phyloP scores from a whole-genome alignment of 2,113 vertebrate species.

The Aleadryas rufinucha region DNA sequence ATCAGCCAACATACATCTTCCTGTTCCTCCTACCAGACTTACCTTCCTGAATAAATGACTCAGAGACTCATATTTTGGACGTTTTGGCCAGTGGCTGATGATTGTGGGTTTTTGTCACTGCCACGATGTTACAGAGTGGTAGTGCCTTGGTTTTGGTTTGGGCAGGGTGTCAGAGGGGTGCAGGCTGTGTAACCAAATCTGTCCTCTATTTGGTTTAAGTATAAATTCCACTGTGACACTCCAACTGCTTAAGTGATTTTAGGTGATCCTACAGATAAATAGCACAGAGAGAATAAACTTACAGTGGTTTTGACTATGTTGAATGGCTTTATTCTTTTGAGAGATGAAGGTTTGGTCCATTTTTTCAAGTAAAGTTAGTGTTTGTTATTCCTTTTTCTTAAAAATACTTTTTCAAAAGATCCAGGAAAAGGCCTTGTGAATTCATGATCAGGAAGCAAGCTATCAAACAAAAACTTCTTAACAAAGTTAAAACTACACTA shows the following conservation, averaged over 20 bases:
- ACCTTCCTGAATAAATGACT: neutral
- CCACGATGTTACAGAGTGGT: neutral
- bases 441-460: neutral
- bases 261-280: neutral
- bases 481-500: neutral
- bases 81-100: neutral
- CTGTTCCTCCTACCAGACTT: neutral
- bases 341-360: neutral
- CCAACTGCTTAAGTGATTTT: neutral
- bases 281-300: neutral
- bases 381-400: neutral
- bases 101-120: neutral
- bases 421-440: neutral
- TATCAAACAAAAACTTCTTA: neutral
- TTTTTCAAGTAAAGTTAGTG: neutral
- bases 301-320: neutral
- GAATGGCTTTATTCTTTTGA: neutral
- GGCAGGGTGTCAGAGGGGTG: fast-evolving
- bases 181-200: neutral
- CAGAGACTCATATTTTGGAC: neutral
- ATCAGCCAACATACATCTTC: neutral
- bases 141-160: neutral
- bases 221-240: neutral
- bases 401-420: neutral
- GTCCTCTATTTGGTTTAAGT: neutral